Conservation (phyloP, 2,797 vertebrate species). For the Enteromius mattozi region DNA sequence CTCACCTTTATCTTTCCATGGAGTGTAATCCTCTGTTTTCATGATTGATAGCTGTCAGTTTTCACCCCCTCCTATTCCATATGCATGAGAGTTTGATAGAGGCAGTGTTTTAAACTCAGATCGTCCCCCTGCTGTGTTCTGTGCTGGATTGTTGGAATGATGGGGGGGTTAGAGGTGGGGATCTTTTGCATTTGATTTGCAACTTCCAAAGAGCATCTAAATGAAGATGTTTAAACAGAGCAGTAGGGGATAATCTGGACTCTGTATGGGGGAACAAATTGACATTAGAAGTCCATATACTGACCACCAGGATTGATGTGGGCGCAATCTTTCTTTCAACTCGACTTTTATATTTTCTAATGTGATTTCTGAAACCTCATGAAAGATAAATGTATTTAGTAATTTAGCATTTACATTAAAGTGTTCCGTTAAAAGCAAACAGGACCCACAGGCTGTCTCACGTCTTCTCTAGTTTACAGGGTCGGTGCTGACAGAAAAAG, state of each 20-base stretch:
- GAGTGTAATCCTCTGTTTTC: slow-evolving; percentile 42
- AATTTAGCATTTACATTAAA: neutral
- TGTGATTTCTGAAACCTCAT: neutral
- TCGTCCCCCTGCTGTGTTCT: slow-evolving; percentile 53
- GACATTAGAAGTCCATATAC: slow-evolving; percentile 52
- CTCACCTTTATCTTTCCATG: slow-evolving; percentile 27
- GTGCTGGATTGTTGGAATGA: slow-evolving; percentile 31
- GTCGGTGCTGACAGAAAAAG: slow-evolving; percentile 27
- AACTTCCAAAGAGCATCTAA: slow-evolving; percentile 56
- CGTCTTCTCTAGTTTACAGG: neutral
- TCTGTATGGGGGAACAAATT: slow-evolving; percentile 50
- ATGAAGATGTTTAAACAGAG: slow-evolving; percentile 58
- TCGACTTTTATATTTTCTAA: neutral
- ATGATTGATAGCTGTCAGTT: slow-evolving; percentile 60
- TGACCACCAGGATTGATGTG: slow-evolving; percentile 33
- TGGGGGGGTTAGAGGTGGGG: slow-evolving; percentile 39
- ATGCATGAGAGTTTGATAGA: slow-evolving; percentile 49
- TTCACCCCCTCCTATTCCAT: slow-evolving; percentile 56
- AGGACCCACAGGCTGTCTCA: neutral
- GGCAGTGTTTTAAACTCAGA: slow-evolving; percentile 53
- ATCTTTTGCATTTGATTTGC: slow-evolving; percentile 59
- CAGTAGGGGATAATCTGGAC: slow-evolving; percentile 51
- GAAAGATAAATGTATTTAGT: neutral
- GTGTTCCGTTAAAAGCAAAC: slow-evolving; percentile 5
- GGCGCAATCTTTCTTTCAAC: neutral